Percentiles rank a stretch among this genome's conserved stretches.
Evolutionary conservation across 2,888 invertebrate species (phyloP).

Genomic region (Drosophila peninsularis): DNA sequence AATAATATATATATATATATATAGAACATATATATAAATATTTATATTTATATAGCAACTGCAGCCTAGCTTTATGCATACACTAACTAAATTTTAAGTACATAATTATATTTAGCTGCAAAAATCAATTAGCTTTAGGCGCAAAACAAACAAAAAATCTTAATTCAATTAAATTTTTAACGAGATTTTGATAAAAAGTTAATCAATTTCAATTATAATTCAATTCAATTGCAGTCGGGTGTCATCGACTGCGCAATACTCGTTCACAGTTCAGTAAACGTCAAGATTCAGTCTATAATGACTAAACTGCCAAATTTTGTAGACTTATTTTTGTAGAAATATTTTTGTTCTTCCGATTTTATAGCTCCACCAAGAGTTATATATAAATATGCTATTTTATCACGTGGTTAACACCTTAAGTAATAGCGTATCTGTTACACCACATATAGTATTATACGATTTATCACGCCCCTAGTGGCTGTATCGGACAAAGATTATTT

Average conservation of each 20-base stretch:
- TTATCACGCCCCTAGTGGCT: fast-evolving
- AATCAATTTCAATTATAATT: neutral
- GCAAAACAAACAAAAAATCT: neutral
- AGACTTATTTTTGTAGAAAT: neutral
- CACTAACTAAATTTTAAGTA: neutral
- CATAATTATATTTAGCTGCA: conserved; percentile 3
- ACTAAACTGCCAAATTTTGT: neutral
- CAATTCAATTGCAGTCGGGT: neutral
- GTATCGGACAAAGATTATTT: neutral
- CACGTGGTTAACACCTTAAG: neutral
- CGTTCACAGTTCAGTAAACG: neutral
- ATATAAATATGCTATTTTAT: no score
- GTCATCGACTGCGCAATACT: neutral
- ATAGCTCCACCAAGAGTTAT: no score
- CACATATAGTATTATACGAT: neutral
- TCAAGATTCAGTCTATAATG: neutral
- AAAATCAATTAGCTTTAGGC: neutral
- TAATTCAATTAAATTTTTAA: neutral
- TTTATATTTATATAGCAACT: no score
- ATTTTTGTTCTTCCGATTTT: no score
- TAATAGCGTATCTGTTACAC: neutral
- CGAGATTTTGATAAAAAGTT: neutral
- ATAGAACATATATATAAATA: neutral
- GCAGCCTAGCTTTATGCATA: neutral
- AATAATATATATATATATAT: neutral